Evolutionary conservation across 2,113 vertebrate genomes (phyloP).

Genomic region (Nestor notabilis): DNA sequence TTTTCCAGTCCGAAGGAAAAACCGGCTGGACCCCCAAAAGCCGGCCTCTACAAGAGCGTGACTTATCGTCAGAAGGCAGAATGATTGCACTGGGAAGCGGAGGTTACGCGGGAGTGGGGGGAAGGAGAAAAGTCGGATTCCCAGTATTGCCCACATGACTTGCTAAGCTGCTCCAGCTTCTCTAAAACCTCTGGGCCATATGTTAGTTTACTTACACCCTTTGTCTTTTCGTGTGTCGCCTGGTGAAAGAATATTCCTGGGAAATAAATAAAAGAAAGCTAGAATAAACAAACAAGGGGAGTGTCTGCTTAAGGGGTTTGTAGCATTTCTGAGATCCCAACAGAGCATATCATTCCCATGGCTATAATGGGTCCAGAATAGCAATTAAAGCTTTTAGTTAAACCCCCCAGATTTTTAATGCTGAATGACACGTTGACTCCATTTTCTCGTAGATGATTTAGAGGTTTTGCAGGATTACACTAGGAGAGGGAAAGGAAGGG

Average conservation of each 20-base stretch:
- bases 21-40: not conserved
- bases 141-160: slow-evolving; percentile 34
- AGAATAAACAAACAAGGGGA: not conserved
- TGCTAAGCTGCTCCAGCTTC: slow-evolving; percentile 50
- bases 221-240: not conserved
- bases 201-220: slow-evolving; percentile 62
- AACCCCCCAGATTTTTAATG: not conserved
- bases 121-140: slow-evolving; percentile 25
- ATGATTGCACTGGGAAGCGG: not conserved
- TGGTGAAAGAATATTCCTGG: slow-evolving; percentile 19
- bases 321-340: not conserved
- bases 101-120: not conserved
- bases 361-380: not conserved
- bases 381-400: slow-evolving; percentile 34
- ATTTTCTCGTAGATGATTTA: not conserved
- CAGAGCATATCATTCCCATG: not conserved
- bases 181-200: slow-evolving; percentile 58
- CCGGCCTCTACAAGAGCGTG: not conserved
- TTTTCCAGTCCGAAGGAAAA: not conserved
- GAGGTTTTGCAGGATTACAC: not conserved
- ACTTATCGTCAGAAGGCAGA: slow-evolving; percentile 21
- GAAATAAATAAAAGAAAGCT: not conserved
- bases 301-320: not conserved
- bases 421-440: not conserved
- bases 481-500: not conserved